Conservation (phyloP, 2,888 invertebrate genomes). For the Meteorus colon region DNA sequence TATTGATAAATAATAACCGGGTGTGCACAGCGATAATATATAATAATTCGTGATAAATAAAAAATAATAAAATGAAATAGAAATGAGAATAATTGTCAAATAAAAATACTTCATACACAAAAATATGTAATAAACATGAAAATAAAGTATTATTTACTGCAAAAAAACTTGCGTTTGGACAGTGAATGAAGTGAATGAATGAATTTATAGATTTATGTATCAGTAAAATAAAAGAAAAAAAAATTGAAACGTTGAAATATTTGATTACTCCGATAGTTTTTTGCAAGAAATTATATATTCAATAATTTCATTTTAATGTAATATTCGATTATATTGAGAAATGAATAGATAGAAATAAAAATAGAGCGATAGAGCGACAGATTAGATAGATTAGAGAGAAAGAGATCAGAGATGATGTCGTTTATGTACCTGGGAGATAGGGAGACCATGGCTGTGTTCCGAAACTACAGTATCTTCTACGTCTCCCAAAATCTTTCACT, state of each 20-base stretch:
- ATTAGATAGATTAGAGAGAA: conserved; percentile 44
- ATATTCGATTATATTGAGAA: neutral
- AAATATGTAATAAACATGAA: neutral
- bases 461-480: conserved; percentile 75
- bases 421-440: conserved; percentile 78
- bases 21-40: conserved; percentile 52
- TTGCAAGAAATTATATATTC: too few relatives aligned
- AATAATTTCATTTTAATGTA: neutral
- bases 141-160: neutral
- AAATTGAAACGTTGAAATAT: too few relatives aligned
- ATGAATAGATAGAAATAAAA: conserved; percentile 9
- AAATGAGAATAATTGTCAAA: conserved; percentile 35
- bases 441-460: conserved; percentile 80
- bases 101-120: conserved; percentile 34
- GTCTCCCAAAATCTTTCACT: conserved; percentile 50
- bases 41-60: conserved; percentile 46
- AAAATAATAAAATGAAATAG: conserved; percentile 50
- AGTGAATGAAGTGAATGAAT: neutral
- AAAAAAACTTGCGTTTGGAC: neutral
- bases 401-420: conserved; percentile 69
- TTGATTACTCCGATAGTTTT: too few relatives aligned
- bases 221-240: too few relatives aligned
- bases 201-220: neutral
- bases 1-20: conserved; percentile 16
- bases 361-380: conserved; percentile 35